phyloP scores from a whole-genome alignment of 2,888 invertebrate species.

The Lycocerus yunnanus region DNA sequence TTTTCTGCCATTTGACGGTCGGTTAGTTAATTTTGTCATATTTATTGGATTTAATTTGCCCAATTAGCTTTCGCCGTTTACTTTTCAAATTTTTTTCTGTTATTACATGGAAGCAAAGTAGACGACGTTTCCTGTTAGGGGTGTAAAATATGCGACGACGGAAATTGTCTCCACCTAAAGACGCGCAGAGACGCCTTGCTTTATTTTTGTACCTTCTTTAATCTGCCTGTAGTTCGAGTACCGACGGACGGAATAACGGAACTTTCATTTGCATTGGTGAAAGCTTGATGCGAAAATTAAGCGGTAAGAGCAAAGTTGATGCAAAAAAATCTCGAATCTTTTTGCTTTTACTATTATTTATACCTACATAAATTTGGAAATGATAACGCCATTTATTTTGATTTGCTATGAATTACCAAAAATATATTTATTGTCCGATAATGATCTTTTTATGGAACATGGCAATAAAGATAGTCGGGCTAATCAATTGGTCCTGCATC shows the following conservation, averaged over 20 bases:
- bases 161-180: not conserved
- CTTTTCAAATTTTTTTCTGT: not conserved
- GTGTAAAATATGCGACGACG: not conserved
- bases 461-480: not conserved
- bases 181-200: not conserved
- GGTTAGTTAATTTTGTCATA: conserved; percentile 42
- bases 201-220: not conserved
- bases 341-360: not conserved
- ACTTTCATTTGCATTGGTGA: not conserved
- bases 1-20: conserved; percentile 38
- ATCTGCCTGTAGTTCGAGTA: not conserved
- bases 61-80: conserved; percentile 29
- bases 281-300: no score
- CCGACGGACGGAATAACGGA: not conserved
- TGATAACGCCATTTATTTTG: not conserved
- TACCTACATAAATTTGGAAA: not conserved
- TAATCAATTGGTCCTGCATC: not conserved
- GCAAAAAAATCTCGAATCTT: not conserved
- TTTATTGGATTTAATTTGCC: conserved; percentile 39
- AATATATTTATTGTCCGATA: not conserved
- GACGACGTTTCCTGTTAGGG: not conserved
- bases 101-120: not conserved
- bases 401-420: not conserved
- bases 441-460: not conserved
- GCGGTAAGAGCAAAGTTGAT: not conserved